These are phyloP conservation scores for Pogonocichla stellata DNA, from an alignment of 2,113 vertebrate species.

Conservation along the genomic window DNA sequence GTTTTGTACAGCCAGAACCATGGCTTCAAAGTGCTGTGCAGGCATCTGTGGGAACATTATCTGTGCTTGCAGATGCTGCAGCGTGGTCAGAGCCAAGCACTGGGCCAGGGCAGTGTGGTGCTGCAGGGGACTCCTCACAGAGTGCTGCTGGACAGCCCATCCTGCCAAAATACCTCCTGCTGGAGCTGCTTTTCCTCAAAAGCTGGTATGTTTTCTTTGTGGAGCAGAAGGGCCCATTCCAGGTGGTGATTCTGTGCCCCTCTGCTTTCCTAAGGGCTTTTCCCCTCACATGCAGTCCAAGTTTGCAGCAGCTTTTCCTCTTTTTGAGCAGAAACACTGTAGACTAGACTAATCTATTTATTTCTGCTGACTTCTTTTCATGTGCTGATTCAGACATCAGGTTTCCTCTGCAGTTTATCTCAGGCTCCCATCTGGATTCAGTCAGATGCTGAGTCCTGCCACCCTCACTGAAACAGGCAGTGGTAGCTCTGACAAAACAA, in stretches of 20 bases:
- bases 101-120: fast-evolving
- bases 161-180: neutral
- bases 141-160: neutral
- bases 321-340: neutral
- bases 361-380: neutral
- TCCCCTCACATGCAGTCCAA: neutral
- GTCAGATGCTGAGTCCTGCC: neutral
- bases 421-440: neutral
- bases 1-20: neutral
- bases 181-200: neutral
- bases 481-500: neutral
- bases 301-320: neutral
- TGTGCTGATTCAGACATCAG: neutral
- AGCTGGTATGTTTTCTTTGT: neutral
- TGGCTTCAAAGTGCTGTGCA: fast-evolving
- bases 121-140: neutral
- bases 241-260: neutral
- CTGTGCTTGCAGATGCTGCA: neutral
- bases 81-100: neutral
- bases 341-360: neutral
- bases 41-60: neutral
- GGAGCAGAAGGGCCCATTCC: neutral
- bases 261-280: neutral
- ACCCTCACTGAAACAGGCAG: neutral
- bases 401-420: neutral